Conservation (phyloP, 2,888 invertebrate genomes). For the Tridacna crocea region DNA sequence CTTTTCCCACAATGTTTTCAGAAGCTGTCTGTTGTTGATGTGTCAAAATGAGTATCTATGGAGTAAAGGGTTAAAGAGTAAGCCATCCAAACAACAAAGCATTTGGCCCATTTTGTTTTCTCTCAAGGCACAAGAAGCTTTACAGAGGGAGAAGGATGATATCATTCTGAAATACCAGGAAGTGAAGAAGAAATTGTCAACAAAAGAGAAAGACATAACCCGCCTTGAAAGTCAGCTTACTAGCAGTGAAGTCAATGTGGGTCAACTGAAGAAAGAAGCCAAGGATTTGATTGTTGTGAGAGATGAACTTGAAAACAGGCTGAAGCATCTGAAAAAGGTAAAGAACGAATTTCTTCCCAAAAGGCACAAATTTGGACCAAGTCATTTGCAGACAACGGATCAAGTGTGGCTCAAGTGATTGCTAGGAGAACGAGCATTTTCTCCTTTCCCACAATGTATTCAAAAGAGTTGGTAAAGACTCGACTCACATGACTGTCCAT, state of each 20-base stretch:
- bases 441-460: too few relatives aligned
- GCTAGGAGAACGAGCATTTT: too few relatives aligned
- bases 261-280: slow-evolving; percentile 67
- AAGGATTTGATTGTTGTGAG: slow-evolving; percentile 69
- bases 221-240: slow-evolving; percentile 51
- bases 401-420: too few relatives aligned
- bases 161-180: slow-evolving; percentile 60
- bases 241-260: slow-evolving; percentile 41
- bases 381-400: too few relatives aligned
- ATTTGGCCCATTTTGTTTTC: not conserved
- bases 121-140: slow-evolving; percentile 64
- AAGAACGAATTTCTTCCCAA: not conserved
- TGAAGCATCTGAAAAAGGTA: slow-evolving; percentile 64
- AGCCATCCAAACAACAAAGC: too few relatives aligned
- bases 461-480: too few relatives aligned
- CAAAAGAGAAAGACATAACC: slow-evolving; percentile 52
- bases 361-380: too few relatives aligned
- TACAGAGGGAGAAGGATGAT: slow-evolving; percentile 66
- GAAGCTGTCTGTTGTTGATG: too few relatives aligned
- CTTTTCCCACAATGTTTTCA: too few relatives aligned
- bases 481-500: too few relatives aligned
- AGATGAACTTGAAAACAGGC: slow-evolving; percentile 67
- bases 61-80: too few relatives aligned
- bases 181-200: slow-evolving; percentile 55
- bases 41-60: too few relatives aligned